Base-by-base conservation (phyloP, 1,140 invertebrate genomes). In the Sitodiplosis mosellana region DNA sequence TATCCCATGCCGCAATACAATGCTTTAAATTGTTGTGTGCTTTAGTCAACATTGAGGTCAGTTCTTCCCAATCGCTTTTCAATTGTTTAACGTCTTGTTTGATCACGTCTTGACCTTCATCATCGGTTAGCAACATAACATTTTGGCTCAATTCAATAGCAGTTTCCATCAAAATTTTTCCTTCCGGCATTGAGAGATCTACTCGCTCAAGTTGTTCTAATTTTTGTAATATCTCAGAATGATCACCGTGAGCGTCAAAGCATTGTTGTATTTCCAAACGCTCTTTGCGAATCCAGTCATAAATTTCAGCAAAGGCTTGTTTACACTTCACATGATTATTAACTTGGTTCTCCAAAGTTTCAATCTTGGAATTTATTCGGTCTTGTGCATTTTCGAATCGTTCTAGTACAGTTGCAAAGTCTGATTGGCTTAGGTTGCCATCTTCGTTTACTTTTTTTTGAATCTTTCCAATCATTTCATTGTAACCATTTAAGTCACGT, bases 311-410 rank as follows among this genome's bases (percentile, higher is more conserved):
- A 52, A 83, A 86, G 0, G 78, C 75, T 54, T 78, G 76, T 56
- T 86, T 83, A 61, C 89, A 93, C 52, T 81, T 76, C 54, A 93
- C 88, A 54, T 94, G 88, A 48, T 83, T 78, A 49, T 79, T 80
- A 0, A 92, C 87, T 68, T 92, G 83, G 33, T 77, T 71, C 59
- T 89, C 83, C 22, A 89, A 65, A 54, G 75, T 77, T 67, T 80
- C 64, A 44, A 83, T 78, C 54, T 77, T 76, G 45, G 74, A 73
- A 44, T 67, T 63, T 1, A 81, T 74, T n/a, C 73, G 63, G 46
- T 70, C 71, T 49, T 77, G 78, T 2, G 87, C 66, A 34, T 76
- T 66, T 18, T 80, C 75, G 56, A 84, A 89, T 52, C 79, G 77
- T 40, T 72, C 69, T 10, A 88, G 67, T 33, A 75, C 79, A 4